Evolutionary conservation across 2,888 invertebrate genomes (phyloP).

Genomic region (Thymelicus sylvestris): DNA sequence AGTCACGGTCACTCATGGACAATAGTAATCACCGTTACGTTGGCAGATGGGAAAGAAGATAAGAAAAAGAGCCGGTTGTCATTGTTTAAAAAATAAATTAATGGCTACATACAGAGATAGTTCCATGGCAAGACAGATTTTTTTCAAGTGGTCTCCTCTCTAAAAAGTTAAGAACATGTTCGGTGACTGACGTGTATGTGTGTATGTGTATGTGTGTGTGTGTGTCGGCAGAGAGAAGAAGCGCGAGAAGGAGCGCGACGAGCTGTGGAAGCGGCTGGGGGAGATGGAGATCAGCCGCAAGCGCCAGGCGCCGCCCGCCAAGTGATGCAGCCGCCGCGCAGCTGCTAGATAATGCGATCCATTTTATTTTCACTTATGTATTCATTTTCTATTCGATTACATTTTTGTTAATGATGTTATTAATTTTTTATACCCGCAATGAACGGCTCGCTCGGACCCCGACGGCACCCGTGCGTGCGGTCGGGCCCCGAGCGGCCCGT

Average conservation of each 20-base stretch:
- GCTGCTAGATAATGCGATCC: conserved; percentile 71
- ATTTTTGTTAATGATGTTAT: conserved; percentile 81
- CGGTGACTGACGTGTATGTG: background rate
- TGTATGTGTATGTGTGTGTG: conserved; percentile 8
- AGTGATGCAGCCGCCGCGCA: conserved; percentile 67
- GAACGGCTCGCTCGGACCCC: conserved; percentile 61
- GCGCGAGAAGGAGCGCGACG: conserved; percentile 97
- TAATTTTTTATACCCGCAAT: conserved; percentile 74
- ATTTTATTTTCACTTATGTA: conserved; percentile 79
- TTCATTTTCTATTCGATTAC: conserved; percentile 82
- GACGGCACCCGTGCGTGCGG: background rate
- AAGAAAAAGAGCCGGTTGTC: too few relatives aligned
- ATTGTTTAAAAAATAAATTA: too few relatives aligned
- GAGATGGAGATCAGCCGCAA: conserved; percentile 93
- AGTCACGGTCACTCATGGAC: too few relatives aligned
- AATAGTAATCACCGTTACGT: too few relatives aligned
- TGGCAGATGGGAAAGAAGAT: too few relatives aligned
- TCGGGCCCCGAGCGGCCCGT: background rate
- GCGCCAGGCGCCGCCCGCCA: conserved; percentile 76
- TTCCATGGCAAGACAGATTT: too few relatives aligned
- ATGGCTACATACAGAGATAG: too few relatives aligned
- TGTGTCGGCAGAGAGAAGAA: conserved; percentile 90
- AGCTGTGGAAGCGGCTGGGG: conserved; percentile 97
- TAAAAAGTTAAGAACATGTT: too few relatives aligned
- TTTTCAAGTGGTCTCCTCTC: too few relatives aligned